Percentiles rank a stretch among this genome's conserved stretches.
phyloP scores from a whole-genome alignment of 2,113 vertebrate genomes.

The Coracopsis vasa region DNA sequence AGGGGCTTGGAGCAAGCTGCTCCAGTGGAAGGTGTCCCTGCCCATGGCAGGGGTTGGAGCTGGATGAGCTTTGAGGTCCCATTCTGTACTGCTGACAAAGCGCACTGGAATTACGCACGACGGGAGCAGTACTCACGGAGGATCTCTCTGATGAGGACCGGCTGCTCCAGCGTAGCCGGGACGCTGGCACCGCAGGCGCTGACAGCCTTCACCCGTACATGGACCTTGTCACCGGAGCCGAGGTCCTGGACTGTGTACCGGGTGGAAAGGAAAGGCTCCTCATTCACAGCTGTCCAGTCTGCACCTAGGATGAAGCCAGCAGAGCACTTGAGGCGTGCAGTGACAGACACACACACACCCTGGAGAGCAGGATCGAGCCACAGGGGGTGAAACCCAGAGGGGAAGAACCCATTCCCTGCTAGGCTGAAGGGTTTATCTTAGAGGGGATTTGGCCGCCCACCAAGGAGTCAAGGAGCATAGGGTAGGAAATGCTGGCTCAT shows the following conservation, averaged over 20 bases:
- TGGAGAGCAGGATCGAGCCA: neutral
- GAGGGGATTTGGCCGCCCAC: neutral
- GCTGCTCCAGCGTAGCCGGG: constrained; percentile 72
- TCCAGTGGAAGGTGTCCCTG: neutral
- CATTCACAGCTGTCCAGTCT: constrained; percentile 82
- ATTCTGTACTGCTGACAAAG: neutral
- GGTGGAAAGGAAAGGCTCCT: constrained; percentile 77
- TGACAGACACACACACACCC: neutral
- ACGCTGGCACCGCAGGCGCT: constrained; percentile 74
- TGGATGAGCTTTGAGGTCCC: neutral
- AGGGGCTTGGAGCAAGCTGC: neutral
- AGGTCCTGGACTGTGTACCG: constrained; percentile 79
- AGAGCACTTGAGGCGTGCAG: neutral
- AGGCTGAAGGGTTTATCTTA: neutral
- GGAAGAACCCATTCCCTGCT: neutral
- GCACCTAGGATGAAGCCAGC: constrained; percentile 66
- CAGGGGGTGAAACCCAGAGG: neutral
- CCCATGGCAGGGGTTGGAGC: neutral
- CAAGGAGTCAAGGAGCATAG: neutral
- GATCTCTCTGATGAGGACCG: constrained; percentile 79
- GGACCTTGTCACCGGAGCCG: constrained; percentile 78
- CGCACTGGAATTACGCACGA: rapidly evolving
- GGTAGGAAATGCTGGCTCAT: neutral
- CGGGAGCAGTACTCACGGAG: constrained; percentile 67
- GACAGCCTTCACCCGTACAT: constrained; percentile 80